These are phyloP conservation scores for Napeogenes sylphis DNA, from an alignment of 2,888 invertebrate genomes.

Conservation along the genomic window DNA sequence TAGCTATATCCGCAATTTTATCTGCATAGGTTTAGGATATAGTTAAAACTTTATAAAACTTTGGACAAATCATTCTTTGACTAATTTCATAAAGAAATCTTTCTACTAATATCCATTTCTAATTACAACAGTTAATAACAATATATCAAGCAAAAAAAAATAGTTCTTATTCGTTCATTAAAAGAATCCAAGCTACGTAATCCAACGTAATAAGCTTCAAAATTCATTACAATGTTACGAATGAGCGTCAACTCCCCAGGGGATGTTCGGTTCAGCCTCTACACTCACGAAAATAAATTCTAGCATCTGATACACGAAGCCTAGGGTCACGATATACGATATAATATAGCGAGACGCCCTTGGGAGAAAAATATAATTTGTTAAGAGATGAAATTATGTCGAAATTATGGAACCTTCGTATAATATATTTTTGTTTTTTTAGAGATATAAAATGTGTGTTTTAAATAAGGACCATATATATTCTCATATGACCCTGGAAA, in stretches of 20 bases:
- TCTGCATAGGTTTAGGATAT: too few relatives aligned
- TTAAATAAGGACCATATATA: too few relatives aligned
- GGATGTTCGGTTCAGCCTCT: background rate
- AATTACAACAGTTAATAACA: too few relatives aligned
- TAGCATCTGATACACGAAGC: constrained; percentile 1
- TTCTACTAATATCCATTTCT: too few relatives aligned
- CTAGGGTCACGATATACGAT: background rate
- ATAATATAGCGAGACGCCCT: background rate
- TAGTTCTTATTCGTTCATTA: background rate
- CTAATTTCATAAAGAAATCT: too few relatives aligned
- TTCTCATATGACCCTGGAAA: too few relatives aligned
- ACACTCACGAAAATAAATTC: background rate
- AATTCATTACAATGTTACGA: background rate
- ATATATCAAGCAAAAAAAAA: background rate
- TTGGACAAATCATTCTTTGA: too few relatives aligned
- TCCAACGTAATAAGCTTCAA: background rate
- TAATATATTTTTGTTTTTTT: too few relatives aligned
- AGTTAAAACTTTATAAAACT: too few relatives aligned
- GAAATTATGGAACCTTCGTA: too few relatives aligned
- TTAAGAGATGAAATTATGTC: background rate
- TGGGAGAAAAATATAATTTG: background rate
- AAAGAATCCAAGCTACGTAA: background rate
- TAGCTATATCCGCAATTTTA: too few relatives aligned
- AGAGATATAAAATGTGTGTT: too few relatives aligned
- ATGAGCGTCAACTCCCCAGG: background rate